Base-by-base conservation (phyloP, 37 sponge, comb jelly and placozoan species). In the Lycopodina hypogea region DNA sequence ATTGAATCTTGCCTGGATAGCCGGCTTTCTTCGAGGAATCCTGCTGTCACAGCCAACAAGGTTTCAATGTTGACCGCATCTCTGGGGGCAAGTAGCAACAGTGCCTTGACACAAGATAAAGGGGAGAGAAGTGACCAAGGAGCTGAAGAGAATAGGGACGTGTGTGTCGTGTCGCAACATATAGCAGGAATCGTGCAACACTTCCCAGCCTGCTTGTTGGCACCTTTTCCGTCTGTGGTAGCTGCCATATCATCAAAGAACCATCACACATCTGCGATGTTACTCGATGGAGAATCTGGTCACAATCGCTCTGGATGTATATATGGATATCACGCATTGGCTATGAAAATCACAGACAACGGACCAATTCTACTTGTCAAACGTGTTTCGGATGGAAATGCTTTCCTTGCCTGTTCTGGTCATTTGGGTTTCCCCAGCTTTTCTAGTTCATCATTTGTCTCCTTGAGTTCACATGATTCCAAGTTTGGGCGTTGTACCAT, bases 151-250 rank as follows among this genome's bases (percentile, higher is more conserved):
- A 34, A 30, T 4, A 33, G 33, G 3, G 7, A 65, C 7, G 26
- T 41, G 23, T 41, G 12, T 38, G 29, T n/a, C n/a, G 71, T 69
- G 12, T 78, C 75, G 7, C 82, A 66, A 2, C 91, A 90, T 33
- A 79, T 85, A 4, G 86, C 91, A 0, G 91, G 91, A 12, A 24
- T 82, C 3, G 86, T 90, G 2, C 93, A 92, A 35, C 89, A 88
- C 72, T 15, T 3, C 21, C 93, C 93, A 1, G 68, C 85, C 57
- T 81, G 82, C 56, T 26, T 92, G 12, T n/a, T 88, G 11, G 64
- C 76, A 60, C 77, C 87, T 34, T 39, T 74, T 0, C 32, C 21
- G 22, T 23, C 76, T 28, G 48, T 42, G 0, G 15, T 4, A 15
- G 8, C 63, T 23, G 21, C 23, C 23, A 62, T 62, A 18, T 17